Conservation (phyloP, 2,888 invertebrate genomes). For the Microchrysa polita region DNA sequence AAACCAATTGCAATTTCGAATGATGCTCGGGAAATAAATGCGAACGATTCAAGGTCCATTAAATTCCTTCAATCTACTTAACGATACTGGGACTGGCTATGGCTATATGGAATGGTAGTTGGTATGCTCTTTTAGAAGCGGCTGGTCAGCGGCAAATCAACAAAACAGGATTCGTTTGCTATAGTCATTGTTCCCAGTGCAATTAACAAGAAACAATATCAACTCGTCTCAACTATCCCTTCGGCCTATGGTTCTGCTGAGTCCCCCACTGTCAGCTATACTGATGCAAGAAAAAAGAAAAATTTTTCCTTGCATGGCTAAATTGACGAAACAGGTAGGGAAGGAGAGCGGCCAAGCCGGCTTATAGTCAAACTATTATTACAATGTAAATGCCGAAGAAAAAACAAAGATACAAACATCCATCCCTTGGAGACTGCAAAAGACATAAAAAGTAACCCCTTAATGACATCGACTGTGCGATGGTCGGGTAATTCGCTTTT, state of each 20-base stretch:
- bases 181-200: neutral
- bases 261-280: too few relatives aligned
- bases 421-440: conserved; percentile 12
- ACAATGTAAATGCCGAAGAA: conserved; percentile 49
- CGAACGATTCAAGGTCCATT: conserved; percentile 51
- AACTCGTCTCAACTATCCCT: neutral
- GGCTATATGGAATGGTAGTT: conserved; percentile 12
- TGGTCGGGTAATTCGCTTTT: neutral
- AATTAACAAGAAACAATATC: conserved; percentile 23
- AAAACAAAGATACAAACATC: conserved; percentile 12
- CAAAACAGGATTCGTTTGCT: neutral
- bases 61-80: conserved; percentile 51
- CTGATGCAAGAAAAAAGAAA: neutral
- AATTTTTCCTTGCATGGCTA: neutral
- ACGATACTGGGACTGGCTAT: conserved; percentile 34
- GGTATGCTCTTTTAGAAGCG: conserved; percentile 6
- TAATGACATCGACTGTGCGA: conserved; percentile 47
- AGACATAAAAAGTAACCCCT: conserved; percentile 50
- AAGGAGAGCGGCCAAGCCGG: neutral
- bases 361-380: conserved; percentile 47
- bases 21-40: conserved; percentile 47
- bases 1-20: conserved; percentile 50
- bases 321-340: neutral
- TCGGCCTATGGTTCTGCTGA: too few relatives aligned
- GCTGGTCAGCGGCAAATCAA: neutral